Conservation (phyloP, 2,888 invertebrate genomes). For the Portevinia maculata region DNA sequence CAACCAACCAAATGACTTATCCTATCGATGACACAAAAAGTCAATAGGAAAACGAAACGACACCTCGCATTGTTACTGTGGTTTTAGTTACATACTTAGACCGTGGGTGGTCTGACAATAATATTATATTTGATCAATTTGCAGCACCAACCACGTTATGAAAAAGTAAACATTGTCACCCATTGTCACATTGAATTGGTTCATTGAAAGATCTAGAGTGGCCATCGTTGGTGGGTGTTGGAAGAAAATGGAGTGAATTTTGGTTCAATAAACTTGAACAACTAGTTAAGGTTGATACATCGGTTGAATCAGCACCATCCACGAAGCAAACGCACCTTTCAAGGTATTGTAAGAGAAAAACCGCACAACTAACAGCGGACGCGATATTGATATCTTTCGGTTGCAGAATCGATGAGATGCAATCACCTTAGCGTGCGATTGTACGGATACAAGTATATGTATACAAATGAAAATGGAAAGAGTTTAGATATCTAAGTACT, state of each 20-base stretch:
- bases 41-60: conserved; percentile 22
- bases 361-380: conserved; percentile 3
- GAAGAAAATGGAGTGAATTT: conserved; percentile 4
- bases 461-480: neutral
- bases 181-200: neutral
- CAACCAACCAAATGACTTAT: too few species aligned
- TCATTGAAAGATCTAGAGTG: conserved; percentile 1
- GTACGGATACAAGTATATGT: neutral
- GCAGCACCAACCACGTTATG: conserved; percentile 7
- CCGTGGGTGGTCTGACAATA: conserved; percentile 20
- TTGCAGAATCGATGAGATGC: neutral
- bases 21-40: conserved; percentile 7
- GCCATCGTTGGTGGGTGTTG: neutral
- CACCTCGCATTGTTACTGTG: neutral
- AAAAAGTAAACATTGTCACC: neutral
- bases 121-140: conserved; percentile 19
- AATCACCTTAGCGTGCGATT: neutral
- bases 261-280: conserved; percentile 57
- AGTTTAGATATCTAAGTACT: neutral
- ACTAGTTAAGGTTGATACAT: conserved; percentile 22
- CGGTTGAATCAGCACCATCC: neutral
- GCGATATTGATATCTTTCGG: conserved; percentile 3
- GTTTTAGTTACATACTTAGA: conserved; percentile 21
- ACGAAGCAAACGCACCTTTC: conserved; percentile 2
- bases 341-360: conserved; percentile 9